phyloP scores from a whole-genome alignment of 2,113 vertebrate genomes.

The Oreochromis spilurus region DNA sequence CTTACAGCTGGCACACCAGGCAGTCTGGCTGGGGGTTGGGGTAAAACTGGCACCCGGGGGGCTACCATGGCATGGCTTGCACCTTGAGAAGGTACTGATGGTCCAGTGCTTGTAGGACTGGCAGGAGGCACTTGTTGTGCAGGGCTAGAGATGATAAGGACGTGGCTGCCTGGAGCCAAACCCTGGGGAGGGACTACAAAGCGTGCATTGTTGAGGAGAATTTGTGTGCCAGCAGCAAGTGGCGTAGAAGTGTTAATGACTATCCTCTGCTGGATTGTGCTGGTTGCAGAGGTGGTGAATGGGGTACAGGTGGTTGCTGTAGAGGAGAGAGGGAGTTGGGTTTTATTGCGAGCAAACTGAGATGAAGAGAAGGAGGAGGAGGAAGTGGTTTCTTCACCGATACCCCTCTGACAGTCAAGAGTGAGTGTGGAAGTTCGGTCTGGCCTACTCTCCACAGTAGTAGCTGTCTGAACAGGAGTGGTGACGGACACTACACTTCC shows the following conservation, averaged over 20 bases:
- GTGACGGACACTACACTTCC: background rate
- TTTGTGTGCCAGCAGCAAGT: slow-evolving; percentile 91
- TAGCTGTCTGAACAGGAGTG: slow-evolving; percentile 19
- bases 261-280: slow-evolving; percentile 84
- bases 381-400: background rate
- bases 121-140: slow-evolving; percentile 58
- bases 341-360: slow-evolving; percentile 5
- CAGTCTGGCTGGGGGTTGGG: slow-evolving; percentile 11
- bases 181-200: slow-evolving; percentile 94
- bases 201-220: slow-evolving; percentile 86
- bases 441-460: slow-evolving; percentile 6
- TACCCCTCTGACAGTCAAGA: slow-evolving; percentile 11
- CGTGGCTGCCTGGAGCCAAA: slow-evolving; percentile 87
- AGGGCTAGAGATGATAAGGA: slow-evolving; percentile 84
- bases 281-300: slow-evolving; percentile 46
- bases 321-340: background rate
- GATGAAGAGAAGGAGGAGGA: background rate
- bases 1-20: slow-evolving; percentile 23
- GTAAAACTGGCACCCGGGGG: slow-evolving; percentile 18
- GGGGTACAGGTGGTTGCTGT: slow-evolving; percentile 17
- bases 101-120: slow-evolving; percentile 1
- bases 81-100: slow-evolving; percentile 11
- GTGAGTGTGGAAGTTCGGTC: slow-evolving; percentile 12
- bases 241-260: slow-evolving; percentile 87
- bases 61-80: slow-evolving; percentile 4